These are phyloP conservation scores for Pammene aurita DNA, from an alignment of 2,888 invertebrate genomes.

Conservation along the genomic window DNA sequence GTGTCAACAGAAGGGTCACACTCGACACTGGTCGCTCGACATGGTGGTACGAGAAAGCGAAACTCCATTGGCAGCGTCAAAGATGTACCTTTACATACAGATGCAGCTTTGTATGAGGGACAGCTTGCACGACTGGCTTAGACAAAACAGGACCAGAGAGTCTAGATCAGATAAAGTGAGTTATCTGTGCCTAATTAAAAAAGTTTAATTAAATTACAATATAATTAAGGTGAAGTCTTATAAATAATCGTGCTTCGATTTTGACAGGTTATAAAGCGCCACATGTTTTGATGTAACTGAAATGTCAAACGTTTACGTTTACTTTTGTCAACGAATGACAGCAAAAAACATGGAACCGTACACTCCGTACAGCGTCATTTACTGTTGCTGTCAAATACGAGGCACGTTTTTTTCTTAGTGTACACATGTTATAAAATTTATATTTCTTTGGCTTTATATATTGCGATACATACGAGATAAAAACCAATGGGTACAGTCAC, in stretches of 20 bases:
- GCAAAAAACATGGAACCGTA: no score
- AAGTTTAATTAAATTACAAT: neutral
- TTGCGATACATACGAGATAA: no score
- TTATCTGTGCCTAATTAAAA: neutral
- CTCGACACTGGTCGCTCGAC: slow-evolving; percentile 78
- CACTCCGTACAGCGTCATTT: no score
- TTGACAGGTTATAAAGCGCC: no score
- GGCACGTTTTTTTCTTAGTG: no score
- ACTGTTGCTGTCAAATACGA: no score
- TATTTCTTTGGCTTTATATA: neutral
- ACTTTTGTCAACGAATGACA: no score
- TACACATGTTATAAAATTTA: neutral
- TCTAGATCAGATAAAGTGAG: slow-evolving; percentile 69
- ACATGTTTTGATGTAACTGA: no score
- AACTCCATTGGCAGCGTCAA: slow-evolving; percentile 47
- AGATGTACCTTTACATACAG: slow-evolving; percentile 96
- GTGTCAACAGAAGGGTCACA: slow-evolving; percentile 69
- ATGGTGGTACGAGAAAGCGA: slow-evolving; percentile 50
- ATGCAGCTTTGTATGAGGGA: slow-evolving; percentile 97
- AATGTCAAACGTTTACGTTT: no score
- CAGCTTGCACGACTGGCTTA: slow-evolving; percentile 96
- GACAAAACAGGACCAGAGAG: slow-evolving; percentile 77
- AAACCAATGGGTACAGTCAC: no score
- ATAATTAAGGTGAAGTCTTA: no score
- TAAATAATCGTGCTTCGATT: no score